Base-by-base conservation (phyloP, 2,113 vertebrate genomes). In the Dasyornis broadbenti region DNA sequence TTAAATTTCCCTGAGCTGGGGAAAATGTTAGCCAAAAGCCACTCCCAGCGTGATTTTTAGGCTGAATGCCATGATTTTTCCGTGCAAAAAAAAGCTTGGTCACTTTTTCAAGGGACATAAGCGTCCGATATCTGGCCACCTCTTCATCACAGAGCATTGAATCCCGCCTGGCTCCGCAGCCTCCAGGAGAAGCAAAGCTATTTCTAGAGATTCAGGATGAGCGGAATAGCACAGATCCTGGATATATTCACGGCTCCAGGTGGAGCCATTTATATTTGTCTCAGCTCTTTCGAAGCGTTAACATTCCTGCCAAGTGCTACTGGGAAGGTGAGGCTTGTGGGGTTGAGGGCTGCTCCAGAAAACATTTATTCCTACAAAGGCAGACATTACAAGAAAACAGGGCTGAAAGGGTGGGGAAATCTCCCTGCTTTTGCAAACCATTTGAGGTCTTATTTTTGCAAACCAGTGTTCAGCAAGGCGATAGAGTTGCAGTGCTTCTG, bases 401-500 rank as follows among this genome's bases (percentile, higher is more conserved):
- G 35, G 17, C 15, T 39, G 14, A 52, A 66, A 66, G 10, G 4
- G 7, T 73, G 42, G 54, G 20, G 35, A 95, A 68, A 42, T 20
- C 6, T 79, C 63, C 9, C 39, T 75, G 22, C 8, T 91, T 42
- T 54, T 64, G 44, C 27, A 82, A 56, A 44, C 13, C 3, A 5
- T 31, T 47, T 28, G 9, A 90, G 24, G 19, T 83, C 35, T 8
- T 15, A 19, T 37, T 56, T 78, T 82, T 92, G 24, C 40, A 91
- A 91, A 60, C 27, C 35, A 60, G 24, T 20, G 17, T 37, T 91
- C 56, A 70, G 64, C n/a, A 66, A 45, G 91, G 42, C 1, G 1
- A 28, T 2, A 6, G 31, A 45, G 14, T 37, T 69, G 6, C 0
- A 0, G 13, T 33, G 52, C 37, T 3, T 56, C 65, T 31, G 13